These are phyloP conservation scores for Scophthalmus maximus DNA, from an alignment of 2,113 vertebrate species.

Conservation along the genomic window DNA sequence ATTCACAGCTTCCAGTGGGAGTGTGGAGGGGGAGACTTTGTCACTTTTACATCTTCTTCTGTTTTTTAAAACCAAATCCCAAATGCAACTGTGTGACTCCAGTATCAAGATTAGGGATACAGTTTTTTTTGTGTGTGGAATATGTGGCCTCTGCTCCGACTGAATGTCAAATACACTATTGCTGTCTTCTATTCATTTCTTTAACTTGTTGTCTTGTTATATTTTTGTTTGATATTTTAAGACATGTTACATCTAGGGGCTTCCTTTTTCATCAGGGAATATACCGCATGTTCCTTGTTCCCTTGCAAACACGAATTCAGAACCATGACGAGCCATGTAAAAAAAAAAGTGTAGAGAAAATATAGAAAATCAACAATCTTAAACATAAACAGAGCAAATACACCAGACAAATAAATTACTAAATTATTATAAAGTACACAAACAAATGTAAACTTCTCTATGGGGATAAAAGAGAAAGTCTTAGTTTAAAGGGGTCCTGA, in stretches of 20 bases:
- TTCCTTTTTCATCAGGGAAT: too few species aligned
- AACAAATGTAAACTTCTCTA: too few species aligned
- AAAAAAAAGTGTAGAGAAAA: too few species aligned
- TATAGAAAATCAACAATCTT: too few species aligned
- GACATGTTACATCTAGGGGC: too few species aligned
- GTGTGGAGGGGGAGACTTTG: not conserved
- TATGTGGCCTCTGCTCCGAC: too few species aligned
- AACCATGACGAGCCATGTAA: not conserved
- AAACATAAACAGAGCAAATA: not conserved
- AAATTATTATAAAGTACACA: not conserved
- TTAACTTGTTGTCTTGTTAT: not conserved
- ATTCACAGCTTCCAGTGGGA: constrained; percentile 43
- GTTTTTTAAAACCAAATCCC: too few species aligned
- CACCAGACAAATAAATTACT: not conserved
- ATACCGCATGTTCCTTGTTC: not conserved
- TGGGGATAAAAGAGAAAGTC: too few species aligned
- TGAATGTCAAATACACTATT: not conserved
- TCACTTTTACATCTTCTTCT: constrained; percentile 12
- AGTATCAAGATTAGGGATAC: too few species aligned
- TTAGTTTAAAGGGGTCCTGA: not conserved
- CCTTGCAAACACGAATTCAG: not conserved
- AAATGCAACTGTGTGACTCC: too few species aligned
- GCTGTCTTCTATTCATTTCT: not conserved
- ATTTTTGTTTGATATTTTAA: too few species aligned
- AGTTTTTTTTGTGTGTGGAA: too few species aligned